Evolutionary conservation across 2,888 invertebrate species (phyloP), one percentile per base, ranked within the genome.

Genomic region (Platynereis dumerilii): DNA sequence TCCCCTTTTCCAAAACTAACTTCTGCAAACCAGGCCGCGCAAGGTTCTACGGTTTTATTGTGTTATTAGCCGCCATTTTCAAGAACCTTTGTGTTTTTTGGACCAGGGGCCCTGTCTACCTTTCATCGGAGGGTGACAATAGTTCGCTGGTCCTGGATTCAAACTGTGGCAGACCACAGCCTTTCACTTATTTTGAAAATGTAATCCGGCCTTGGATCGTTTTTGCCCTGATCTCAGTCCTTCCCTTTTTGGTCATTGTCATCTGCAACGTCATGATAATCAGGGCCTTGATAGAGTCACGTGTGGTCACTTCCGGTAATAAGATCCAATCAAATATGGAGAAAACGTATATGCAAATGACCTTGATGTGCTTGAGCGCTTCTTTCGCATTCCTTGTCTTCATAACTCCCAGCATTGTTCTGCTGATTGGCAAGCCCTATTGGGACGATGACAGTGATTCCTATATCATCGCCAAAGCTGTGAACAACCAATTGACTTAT

Each of bases 31-130:
- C 77, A 20, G 60, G 61, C 3, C 67, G 74, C 7, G 75, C 78
- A 2, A 73, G 74, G 17, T 42, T 74, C 15, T 69, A 72, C 20
- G 68, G 76, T 15, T 17, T 63, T 7, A 53, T 65, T 3, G 67
- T 77, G 24, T 22, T 74, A 2, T 34, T 69, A 1, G 20, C 72
- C 0, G 57, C 76, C 15, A 24, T 69, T 1, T 22, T 70, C 1
- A 72, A 80, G 48, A 81, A 81, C 67, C 52, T 74, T 26, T 80
- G 81, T 68, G 76, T 80, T 24, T 71, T 80, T 59, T 78, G 78
- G 77, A 79, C 76, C 0, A 70, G 78, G 1, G 71, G 71, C 5
- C 39, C 58, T 5, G 62, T 60, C 0, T 70, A 71, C 64, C 68
- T 70, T 34, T 58, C 60, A 42, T 42, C 55, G 7, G 74, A 71